These are phyloP conservation scores for Crossocerus cetratus DNA, from an alignment of 2,888 invertebrate genomes.

Conservation along the genomic window DNA sequence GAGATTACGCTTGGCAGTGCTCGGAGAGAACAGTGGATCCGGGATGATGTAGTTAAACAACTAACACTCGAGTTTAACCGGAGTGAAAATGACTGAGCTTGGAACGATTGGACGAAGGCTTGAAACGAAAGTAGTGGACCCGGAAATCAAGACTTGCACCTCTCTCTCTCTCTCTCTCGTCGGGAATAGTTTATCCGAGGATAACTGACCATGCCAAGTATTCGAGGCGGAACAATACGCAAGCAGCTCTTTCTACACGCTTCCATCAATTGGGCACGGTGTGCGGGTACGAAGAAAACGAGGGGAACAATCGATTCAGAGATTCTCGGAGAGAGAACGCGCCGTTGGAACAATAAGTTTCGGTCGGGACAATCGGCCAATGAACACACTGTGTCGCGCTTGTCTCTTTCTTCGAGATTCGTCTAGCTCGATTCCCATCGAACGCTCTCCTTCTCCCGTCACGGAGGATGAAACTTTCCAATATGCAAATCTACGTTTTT, in stretches of 20 bases:
- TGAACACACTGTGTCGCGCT: constrained; percentile 25
- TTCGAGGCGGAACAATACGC: constrained; percentile 13
- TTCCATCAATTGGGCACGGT: constrained; percentile 53
- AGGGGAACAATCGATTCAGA: constrained; percentile 36
- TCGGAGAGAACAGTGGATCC: too few species aligned
- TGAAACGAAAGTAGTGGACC: too few species aligned
- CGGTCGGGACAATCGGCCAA: constrained; percentile 27
- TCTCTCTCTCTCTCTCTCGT: too few species aligned
- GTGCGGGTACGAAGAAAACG: constrained; percentile 36
- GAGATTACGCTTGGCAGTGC: too few species aligned
- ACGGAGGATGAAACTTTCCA: constrained; percentile 29
- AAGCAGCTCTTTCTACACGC: constrained; percentile 18
- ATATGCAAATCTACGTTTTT: constrained; percentile 40
- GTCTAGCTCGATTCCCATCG: constrained; percentile 16
- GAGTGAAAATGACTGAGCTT: too few species aligned
- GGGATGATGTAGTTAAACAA: too few species aligned
- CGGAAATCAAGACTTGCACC: too few species aligned
- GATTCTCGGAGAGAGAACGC: constrained; percentile 20
- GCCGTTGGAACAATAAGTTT: too few species aligned
- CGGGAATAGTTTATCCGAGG: too few species aligned
- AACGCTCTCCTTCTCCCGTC: not conserved
- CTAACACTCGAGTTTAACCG: too few species aligned
- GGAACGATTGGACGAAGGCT: too few species aligned
- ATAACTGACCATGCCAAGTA: too few species aligned
- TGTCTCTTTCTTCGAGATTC: constrained; percentile 12